Evolutionary conservation across 1,140 invertebrate species (phyloP), one percentile per base, ranked within the genome.

Genomic region (Anagrus nilaparvatae): DNA sequence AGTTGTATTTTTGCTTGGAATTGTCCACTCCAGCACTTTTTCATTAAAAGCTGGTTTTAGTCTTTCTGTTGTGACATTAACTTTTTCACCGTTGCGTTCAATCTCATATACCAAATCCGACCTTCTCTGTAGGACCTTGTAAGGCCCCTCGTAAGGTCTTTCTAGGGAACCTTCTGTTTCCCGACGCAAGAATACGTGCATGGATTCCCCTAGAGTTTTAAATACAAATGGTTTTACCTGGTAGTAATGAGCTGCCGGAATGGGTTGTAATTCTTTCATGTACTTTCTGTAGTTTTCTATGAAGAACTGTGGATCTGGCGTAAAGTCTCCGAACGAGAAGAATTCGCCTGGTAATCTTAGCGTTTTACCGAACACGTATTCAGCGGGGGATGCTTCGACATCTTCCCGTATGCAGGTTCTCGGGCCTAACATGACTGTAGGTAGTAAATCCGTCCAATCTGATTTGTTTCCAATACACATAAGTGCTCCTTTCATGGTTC

Each of bases 301-400:
- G 21, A 48, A 51, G 7, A 28, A 21, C 4, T 18, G 14, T 16
- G 46, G 40, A 4, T 31, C 17, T 23, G 18, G 28, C 8, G 17
- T 12, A 3, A 14, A 6, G 10, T 27, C 24, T 5, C 23, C 27
- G n/a, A 29, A 9, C 2, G 29, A 34, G 31, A 66, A 54, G 38
- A 67, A 58, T 47, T 66, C 56, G 2, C 54, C 58, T 12, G 64
- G 62, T 4, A 58, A 23, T n/a, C n/a, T n/a, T n/a, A n/a, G n/a
- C n/a, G n/a, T n/a, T n/a, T n/a, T n/a, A n/a, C n/a, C n/a, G n/a
- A n/a, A n/a, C n/a, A n/a, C n/a, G n/a, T n/a, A n/a, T n/a, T n/a
- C n/a, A n/a, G n/a, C n/a, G n/a, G n/a, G n/a, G n/a, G n/a, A n/a
- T n/a, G n/a, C n/a, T n/a, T n/a, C n/a, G n/a, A n/a, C n/a, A n/a